phyloP scores from a whole-genome alignment of 1,140 invertebrate genomes.

The Homarus americanus region DNA sequence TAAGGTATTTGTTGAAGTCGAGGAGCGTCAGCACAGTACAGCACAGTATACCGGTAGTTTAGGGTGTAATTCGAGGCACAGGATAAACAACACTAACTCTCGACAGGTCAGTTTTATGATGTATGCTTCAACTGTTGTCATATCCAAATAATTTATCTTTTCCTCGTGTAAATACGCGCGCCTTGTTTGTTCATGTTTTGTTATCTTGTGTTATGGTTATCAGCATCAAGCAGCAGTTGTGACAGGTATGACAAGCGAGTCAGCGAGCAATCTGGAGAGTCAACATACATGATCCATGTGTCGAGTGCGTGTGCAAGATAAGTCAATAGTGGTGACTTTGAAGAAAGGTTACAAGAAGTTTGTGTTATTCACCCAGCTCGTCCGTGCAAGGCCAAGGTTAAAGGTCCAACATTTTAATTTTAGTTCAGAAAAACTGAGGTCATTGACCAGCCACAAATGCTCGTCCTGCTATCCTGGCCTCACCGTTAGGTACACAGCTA shows the following conservation, averaged over 20 bases:
- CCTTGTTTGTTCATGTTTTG: neutral
- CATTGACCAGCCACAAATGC: neutral
- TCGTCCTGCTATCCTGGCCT: neutral
- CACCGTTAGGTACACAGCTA: too few species aligned
- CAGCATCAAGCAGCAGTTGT: neutral
- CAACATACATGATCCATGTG: neutral
- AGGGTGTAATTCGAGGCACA: too few species aligned
- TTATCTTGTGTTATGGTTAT: neutral
- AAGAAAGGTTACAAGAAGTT: neutral
- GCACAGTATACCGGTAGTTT: too few species aligned
- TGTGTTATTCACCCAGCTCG: too few species aligned
- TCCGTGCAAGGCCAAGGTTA: neutral
- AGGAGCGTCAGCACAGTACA: too few species aligned
- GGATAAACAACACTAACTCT: too few species aligned
- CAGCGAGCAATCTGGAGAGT: neutral
- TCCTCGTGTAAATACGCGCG: neutral
- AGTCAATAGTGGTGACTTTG: conserved; percentile 24
- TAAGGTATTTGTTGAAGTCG: too few species aligned
- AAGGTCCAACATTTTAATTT: neutral
- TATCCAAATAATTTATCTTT: too few species aligned
- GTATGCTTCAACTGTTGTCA: too few species aligned
- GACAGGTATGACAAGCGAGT: neutral
- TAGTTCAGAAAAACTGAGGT: neutral
- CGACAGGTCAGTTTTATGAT: too few species aligned
- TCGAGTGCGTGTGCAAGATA: neutral